A percentile compares a stretch with the other conserved stretches of the same genome.
phyloP scores from a whole-genome alignment of 2,113 vertebrate species.

The Anolis sagrei region DNA sequence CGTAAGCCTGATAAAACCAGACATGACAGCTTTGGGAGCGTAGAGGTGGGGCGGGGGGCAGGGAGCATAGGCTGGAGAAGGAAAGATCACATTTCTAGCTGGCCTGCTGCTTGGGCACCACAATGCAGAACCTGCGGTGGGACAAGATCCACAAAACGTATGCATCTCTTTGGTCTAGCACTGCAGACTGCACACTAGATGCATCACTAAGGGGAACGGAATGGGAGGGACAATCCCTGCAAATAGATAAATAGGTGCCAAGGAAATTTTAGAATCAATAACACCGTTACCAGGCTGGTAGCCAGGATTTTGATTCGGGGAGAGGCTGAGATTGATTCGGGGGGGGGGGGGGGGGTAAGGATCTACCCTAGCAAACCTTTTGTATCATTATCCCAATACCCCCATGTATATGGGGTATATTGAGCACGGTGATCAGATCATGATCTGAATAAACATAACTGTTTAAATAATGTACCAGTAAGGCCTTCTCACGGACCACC shows the following conservation, averaged over 20 bases:
- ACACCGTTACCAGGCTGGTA: no score
- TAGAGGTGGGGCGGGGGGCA: neutral
- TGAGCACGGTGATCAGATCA: no score
- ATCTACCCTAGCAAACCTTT: no score
- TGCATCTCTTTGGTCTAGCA: neutral
- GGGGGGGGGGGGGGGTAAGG: no score
- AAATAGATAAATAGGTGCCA: neutral
- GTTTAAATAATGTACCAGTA: no score
- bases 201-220: neutral
- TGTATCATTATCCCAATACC: no score
- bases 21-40: constrained; percentile 21
- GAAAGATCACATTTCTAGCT: constrained; percentile 7
- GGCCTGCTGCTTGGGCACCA: neutral
- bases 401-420: no score
- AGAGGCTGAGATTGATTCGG: no score
- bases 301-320: no score
- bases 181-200: neutral
- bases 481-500: no score
- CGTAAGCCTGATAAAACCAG: constrained; percentile 20
- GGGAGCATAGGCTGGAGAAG: neutral
- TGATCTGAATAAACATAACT: no score
- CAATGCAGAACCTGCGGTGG: neutral
- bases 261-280: neutral
- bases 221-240: neutral
- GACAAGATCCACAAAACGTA: neutral